These are phyloP conservation scores for Cyprinodon tularosa DNA, from an alignment of 2,113 vertebrate genomes.

Conservation along the genomic window DNA sequence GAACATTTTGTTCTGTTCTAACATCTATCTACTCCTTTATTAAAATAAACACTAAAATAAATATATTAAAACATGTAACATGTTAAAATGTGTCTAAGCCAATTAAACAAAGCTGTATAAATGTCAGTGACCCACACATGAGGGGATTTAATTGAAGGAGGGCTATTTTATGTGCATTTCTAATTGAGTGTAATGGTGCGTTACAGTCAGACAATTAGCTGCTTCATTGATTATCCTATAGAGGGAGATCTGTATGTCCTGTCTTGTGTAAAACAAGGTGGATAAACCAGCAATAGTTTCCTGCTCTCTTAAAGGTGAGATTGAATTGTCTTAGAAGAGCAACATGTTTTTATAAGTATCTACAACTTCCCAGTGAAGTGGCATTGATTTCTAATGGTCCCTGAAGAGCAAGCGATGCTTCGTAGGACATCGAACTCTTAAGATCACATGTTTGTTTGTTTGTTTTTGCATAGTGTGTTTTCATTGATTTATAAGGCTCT, in stretches of 20 bases:
- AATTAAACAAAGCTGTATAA: conserved; percentile 9
- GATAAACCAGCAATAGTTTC: conserved; percentile 1
- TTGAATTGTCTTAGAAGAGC: background rate
- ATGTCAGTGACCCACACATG: background rate
- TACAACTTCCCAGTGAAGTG: background rate
- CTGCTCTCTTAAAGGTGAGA: conserved; percentile 1
- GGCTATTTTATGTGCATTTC: conserved; percentile 23
- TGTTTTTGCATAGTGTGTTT: background rate
- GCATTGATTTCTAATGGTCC: background rate
- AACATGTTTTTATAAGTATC: background rate
- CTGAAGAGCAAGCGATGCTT: background rate
- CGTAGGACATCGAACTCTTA: background rate
- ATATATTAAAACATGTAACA: background rate
- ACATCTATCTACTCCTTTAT: background rate
- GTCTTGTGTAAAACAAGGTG: conserved; percentile 12
- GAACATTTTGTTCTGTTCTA: background rate
- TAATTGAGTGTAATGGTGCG: conserved; percentile 44
- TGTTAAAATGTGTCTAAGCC: conserved; percentile 3
- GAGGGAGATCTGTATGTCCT: conserved; percentile 9
- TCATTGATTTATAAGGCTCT: background rate
- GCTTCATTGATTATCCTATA: conserved; percentile 31
- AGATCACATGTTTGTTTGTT: background rate
- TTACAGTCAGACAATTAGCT: conserved; percentile 47
- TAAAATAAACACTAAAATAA: background rate
- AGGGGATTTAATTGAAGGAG: conserved; percentile 4